phyloP scores from a whole-genome alignment of 2,888 invertebrate genomes.

The Pammene fasciana region DNA sequence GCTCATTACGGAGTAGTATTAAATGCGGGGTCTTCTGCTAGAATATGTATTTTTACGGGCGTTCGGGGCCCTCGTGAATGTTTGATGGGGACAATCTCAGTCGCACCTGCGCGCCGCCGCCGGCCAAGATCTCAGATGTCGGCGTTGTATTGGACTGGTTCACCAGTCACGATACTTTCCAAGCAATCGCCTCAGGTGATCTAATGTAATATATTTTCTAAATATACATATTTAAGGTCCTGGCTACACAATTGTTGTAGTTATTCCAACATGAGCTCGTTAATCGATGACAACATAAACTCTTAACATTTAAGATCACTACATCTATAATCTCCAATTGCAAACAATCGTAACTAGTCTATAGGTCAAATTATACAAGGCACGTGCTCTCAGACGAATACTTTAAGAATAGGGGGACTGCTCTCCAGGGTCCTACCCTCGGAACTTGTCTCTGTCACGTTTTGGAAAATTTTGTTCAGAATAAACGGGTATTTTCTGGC shows the following conservation, averaged over 20 bases:
- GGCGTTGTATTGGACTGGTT: background rate
- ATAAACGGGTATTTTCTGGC: background rate
- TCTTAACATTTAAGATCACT: too few relatives aligned
- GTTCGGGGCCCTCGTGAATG: conserved; percentile 70
- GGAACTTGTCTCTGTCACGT: conserved; percentile 2
- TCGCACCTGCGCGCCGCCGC: conserved; percentile 43
- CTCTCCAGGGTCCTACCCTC: background rate
- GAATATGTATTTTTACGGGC: conserved; percentile 83
- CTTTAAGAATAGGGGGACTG: background rate
- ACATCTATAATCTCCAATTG: background rate
- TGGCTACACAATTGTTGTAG: too few relatives aligned
- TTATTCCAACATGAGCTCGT: background rate
- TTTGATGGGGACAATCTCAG: conserved; percentile 80
- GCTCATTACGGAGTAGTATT: conserved; percentile 77
- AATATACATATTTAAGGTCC: background rate
- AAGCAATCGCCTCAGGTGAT: background rate
- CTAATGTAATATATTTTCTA: background rate
- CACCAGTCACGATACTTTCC: background rate
- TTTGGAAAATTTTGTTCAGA: background rate
- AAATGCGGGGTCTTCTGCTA: conserved; percentile 75
- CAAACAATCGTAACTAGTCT: too few relatives aligned
- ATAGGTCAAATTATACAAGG: background rate
- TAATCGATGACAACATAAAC: background rate
- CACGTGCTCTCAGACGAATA: background rate
- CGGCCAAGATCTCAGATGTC: conserved; percentile 43